Conservation (phyloP, 1,140 invertebrate genomes). For the Macrostomum lignano region DNA sequence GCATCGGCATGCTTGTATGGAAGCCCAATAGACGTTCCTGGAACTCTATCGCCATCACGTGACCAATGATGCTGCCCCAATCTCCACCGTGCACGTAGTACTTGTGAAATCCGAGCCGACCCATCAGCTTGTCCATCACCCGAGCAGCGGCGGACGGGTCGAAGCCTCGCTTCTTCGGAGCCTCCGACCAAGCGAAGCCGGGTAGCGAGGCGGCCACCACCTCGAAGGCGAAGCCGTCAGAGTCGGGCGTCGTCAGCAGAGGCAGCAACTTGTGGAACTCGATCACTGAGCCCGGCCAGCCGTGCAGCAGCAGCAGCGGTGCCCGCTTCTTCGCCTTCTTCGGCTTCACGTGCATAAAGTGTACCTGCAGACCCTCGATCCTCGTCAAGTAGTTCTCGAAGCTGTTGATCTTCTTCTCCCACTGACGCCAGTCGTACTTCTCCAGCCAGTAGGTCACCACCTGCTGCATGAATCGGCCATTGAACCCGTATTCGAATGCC, state of each 20-base stretch:
- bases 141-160: slow-evolving; percentile 35
- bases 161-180: slow-evolving; percentile 29
- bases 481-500: slow-evolving; percentile 7
- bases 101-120: slow-evolving; percentile 40
- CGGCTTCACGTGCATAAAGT: slow-evolving; percentile 31
- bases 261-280: slow-evolving; percentile 56
- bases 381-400: slow-evolving; percentile 40
- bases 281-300: slow-evolving; percentile 59
- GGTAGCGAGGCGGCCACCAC: slow-evolving; percentile 48
- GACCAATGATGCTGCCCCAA: slow-evolving; percentile 25
- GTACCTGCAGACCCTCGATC: slow-evolving; percentile 42
- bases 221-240: slow-evolving; percentile 33
- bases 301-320: slow-evolving; percentile 47
- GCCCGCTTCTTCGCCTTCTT: slow-evolving; percentile 16
- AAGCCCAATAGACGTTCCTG: slow-evolving; percentile 29
- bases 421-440: slow-evolving; percentile 43
- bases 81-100: slow-evolving; percentile 61
- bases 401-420: slow-evolving; percentile 38
- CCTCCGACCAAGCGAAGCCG: slow-evolving; percentile 54
- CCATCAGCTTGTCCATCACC: slow-evolving; percentile 53
- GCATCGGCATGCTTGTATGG: no score
- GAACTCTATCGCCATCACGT: slow-evolving; percentile 36
- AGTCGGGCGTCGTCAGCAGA: slow-evolving; percentile 32
- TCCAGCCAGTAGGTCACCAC: slow-evolving; percentile 42
- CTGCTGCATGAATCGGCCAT: slow-evolving; percentile 11